Evolutionary conservation across 2,797 vertebrate genomes (phyloP), one percentile per base, ranked within the genome.

Genomic region (Paedocypris micromegethes): DNA sequence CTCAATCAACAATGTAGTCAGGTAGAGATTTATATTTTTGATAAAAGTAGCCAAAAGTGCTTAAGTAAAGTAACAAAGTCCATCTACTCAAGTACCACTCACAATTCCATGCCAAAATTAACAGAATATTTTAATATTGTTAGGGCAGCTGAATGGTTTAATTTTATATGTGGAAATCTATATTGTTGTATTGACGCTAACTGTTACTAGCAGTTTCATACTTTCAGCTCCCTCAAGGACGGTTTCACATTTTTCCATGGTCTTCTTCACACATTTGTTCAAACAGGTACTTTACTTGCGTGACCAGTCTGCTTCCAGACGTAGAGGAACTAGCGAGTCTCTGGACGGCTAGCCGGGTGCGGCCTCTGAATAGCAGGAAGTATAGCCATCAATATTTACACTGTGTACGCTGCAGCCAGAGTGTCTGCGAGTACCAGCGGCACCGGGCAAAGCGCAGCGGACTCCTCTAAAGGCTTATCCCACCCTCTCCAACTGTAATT

Each of bases 311-410:
- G 77, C 68, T 63, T 58, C 61, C 71, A 76, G 79, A 77, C 71
- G 81, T 75, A 85, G 8, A 90, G 89, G 86, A 91, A 89, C 87
- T 81, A 83, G 82, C 80, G 78, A 75, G 82, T 84, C 83, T 83
- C 72, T 64, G 64, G 78, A 81, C 65, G 58, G 80, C 70, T 73
- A 81, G 84, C 78, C 76, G 86, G 87, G 89, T 73, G 86, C 79
- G 85, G 84, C 82, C 82, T 59, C 85, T 90, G 83, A 89, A 86
- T 88, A 82, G 86, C 90, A 92, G 90, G 89, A 92, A 92, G 83
- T 82, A 74, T 68, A 85, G 84, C 86, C 88, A 87, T 90, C 90
- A 92, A 90, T 90, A 91, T 92, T 92, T 92, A 92, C 88, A 86
- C 86, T 89, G 85, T n/a, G 43, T 82, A 80, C 74, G 6, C 79